Conservation (phyloP, 2,888 invertebrate species). For the Cephus runcator region DNA sequence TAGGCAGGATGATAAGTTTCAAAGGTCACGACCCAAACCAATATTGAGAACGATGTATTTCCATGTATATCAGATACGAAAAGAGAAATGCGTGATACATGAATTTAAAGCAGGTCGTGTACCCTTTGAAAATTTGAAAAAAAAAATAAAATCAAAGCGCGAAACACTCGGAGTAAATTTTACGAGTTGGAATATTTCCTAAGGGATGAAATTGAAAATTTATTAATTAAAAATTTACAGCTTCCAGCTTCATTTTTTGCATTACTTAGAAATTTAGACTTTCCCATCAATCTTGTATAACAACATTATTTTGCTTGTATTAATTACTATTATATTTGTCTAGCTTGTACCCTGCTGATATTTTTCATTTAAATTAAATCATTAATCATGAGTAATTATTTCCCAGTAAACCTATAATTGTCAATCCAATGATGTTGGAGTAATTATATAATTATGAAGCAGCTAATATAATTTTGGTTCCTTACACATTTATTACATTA, state of each 20-base stretch:
- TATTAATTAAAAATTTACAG: not conserved
- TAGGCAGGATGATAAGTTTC: not conserved
- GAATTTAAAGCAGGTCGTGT: not conserved
- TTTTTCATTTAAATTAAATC: not conserved
- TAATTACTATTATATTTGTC: not conserved
- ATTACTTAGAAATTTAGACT: not conserved
- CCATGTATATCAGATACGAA: not conserved
- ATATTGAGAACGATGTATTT: not conserved
- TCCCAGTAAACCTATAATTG: not conserved
- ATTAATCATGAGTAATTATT: not conserved
- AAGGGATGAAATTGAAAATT: not conserved
- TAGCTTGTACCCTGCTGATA: not conserved
- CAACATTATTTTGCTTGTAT: not conserved
- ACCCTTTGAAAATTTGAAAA: not conserved
- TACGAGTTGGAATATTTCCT: not conserved
- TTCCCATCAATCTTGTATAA: not conserved
- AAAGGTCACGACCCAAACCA: not conserved
- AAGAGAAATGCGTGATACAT: not conserved
- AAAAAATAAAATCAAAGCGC: not conserved
- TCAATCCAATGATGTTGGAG: not conserved
- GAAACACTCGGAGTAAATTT: not conserved
- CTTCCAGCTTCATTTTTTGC: too few species aligned
- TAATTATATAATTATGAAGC: not conserved
- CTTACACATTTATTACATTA: not conserved
- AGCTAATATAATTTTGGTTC: not conserved